Base-by-base conservation (phyloP, 2,113 vertebrate species). In the Tretioscincus oriximinensis region DNA sequence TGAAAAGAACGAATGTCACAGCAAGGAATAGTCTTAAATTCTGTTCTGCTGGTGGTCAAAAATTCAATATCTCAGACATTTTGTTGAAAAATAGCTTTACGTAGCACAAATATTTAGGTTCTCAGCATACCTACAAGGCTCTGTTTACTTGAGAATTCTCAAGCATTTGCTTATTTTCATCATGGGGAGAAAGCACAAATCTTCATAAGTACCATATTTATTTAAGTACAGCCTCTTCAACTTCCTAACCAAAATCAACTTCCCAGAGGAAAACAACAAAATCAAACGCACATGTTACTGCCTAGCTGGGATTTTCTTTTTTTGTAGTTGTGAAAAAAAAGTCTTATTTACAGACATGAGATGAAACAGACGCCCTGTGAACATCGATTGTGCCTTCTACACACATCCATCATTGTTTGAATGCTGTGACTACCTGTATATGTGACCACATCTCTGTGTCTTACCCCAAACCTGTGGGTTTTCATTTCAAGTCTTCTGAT, bases 21-120 rank as follows among this genome's bases (percentile, higher is more conserved):
- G 87, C 14, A 88, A 72, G 86, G 81, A 66, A 54, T 81, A 58
- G 28, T 41, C 72, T 78, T 77, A 76, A 28, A 79, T 87, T 86
- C 58, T 82, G 9, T 85, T 74, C 28, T 71, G 75, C 60, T 84
- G 73, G 67, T 77, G 82, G 73, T 86, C 69, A 78, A 77, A 45
- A 64, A 73, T 89, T 82, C 84, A 58, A 83, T 72, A 51, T 78
- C 16, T 74, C 65, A 31, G 76, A 72, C 31, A 47, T 68, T 76
- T 88, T 69, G 76, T 79, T 77, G 74, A 77, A 76, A 31, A 73
- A n/a, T 69, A 74, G 60, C 24, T 81, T 66, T 35, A 28, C 71
- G 10, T 7, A 71, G 35, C 22, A 10, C 67, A 78, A 67, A 61
- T 7, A 61, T 49, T 69, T 11, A 31, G 9, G 12, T 28, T 73